phyloP scores from a whole-genome alignment of 2,113 vertebrate species.

The Agapornis roseicollis region DNA sequence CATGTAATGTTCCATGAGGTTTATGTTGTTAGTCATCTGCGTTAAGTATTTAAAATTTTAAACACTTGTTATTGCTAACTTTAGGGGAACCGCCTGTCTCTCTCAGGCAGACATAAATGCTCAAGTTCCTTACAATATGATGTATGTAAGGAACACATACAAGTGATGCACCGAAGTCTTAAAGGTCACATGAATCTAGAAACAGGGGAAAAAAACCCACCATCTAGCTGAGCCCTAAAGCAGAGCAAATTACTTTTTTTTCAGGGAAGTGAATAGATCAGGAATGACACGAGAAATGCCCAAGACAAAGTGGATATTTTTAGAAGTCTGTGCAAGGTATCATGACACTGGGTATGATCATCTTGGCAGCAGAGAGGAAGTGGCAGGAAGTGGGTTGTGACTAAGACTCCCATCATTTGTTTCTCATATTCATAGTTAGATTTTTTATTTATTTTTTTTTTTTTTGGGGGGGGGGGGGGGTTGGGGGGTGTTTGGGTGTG shows the following conservation, averaged over 20 bases:
- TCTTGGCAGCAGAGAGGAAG: background rate
- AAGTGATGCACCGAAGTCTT: background rate
- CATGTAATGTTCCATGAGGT: background rate
- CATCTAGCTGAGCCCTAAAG: background rate
- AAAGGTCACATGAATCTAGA: background rate
- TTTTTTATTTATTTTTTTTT: too few species aligned
- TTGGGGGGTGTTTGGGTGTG: too few species aligned
- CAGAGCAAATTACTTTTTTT: background rate
- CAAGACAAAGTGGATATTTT: background rate
- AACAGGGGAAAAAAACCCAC: background rate
- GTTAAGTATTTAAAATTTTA: background rate
- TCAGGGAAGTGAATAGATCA: background rate
- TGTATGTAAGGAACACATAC: background rate
- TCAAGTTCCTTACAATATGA: background rate
- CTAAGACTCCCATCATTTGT: background rate
- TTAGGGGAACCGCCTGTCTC: background rate
- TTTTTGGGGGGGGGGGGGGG: rapidly evolving
- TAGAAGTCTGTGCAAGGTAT: background rate
- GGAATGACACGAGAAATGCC: background rate
- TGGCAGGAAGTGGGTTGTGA: background rate
- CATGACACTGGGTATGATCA: rapidly evolving
- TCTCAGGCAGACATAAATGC: background rate
- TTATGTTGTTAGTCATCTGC: background rate
- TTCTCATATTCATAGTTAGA: background rate
- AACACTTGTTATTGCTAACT: background rate